Evolutionary conservation across 1,140 invertebrate species (phyloP).

Genomic region (Drosophila arawakana): DNA sequence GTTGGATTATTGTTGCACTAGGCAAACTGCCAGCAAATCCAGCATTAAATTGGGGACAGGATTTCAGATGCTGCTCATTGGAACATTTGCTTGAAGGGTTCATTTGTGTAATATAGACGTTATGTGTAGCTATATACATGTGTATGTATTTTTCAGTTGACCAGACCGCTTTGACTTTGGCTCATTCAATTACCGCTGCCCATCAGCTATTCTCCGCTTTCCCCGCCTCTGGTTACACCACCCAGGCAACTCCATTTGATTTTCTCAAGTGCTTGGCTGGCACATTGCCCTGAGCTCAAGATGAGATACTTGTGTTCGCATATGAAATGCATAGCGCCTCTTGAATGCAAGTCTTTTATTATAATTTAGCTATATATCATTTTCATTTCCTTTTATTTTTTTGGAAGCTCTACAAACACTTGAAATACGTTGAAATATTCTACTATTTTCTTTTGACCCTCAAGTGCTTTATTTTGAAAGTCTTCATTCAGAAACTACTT

Average conservation of each 20-base stretch:
- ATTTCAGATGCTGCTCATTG: constrained; percentile 52
- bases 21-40: constrained; percentile 65
- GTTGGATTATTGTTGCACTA: constrained; percentile 43
- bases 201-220: constrained; percentile 51
- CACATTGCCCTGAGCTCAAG: constrained; percentile 61
- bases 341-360: constrained; percentile 58
- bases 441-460: constrained; percentile 17
- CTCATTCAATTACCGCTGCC: constrained; percentile 78
- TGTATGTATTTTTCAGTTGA: constrained; percentile 22
- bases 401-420: constrained; percentile 47
- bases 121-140: constrained; percentile 3
- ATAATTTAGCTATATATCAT: constrained; percentile 54
- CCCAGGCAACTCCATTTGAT: constrained; percentile 32
- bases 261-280: constrained; percentile 74
- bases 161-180: constrained; percentile 59
- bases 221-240: not conserved
- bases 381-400: constrained; percentile 27
- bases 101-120: constrained; percentile 56
- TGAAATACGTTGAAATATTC: constrained; percentile 49
- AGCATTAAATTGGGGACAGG: constrained; percentile 4
- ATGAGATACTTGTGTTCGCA: constrained; percentile 8
- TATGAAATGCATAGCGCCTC: constrained; percentile 22
- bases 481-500: constrained; percentile 32
- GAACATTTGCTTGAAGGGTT: constrained; percentile 66
- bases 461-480: constrained; percentile 46